phyloP scores from a whole-genome alignment of 2,888 invertebrate genomes.

The Drosophila diplacantha region DNA sequence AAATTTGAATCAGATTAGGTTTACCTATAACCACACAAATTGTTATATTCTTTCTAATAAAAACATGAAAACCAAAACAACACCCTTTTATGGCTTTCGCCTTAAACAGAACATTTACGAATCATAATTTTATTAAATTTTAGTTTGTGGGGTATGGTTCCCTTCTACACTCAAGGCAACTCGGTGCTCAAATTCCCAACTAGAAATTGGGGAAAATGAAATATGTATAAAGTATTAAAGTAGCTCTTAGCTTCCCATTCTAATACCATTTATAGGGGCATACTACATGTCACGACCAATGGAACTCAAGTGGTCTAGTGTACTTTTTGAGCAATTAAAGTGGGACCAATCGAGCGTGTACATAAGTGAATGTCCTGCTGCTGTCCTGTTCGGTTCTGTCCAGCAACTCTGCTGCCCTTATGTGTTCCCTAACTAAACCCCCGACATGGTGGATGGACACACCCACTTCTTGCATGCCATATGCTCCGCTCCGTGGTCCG shows the following conservation, averaged over 20 bases:
- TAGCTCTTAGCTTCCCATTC: not conserved
- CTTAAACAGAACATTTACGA: not conserved
- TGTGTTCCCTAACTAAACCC: not conserved
- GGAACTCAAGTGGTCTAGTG: constrained; percentile 6
- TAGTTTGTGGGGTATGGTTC: not conserved
- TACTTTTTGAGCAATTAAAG: constrained; percentile 9
- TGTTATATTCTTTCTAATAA: not conserved
- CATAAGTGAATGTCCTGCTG: constrained; percentile 36
- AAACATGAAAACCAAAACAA: not conserved
- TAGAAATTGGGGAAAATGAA: not conserved
- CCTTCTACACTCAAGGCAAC: too few relatives aligned
- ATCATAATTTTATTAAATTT: not conserved
- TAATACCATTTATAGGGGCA: too few relatives aligned
- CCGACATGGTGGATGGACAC: constrained; percentile 23
- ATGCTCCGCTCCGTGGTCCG: not conserved
- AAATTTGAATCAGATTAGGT: too few relatives aligned
- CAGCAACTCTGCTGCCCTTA: constrained; percentile 5
- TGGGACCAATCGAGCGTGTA: constrained; percentile 9
- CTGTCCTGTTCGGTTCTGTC: constrained; percentile 15
- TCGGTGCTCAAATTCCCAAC: too few relatives aligned
- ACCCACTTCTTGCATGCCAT: constrained; percentile 44
- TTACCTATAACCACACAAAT: not conserved
- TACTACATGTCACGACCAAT: not conserved
- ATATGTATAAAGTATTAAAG: not conserved
- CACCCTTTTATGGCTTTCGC: not conserved